A percentile compares a stretch with the other conserved stretches of the same genome.
Conservation (phyloP, 1,140 invertebrate genomes). For the Rhopalosiphum maidis region DNA sequence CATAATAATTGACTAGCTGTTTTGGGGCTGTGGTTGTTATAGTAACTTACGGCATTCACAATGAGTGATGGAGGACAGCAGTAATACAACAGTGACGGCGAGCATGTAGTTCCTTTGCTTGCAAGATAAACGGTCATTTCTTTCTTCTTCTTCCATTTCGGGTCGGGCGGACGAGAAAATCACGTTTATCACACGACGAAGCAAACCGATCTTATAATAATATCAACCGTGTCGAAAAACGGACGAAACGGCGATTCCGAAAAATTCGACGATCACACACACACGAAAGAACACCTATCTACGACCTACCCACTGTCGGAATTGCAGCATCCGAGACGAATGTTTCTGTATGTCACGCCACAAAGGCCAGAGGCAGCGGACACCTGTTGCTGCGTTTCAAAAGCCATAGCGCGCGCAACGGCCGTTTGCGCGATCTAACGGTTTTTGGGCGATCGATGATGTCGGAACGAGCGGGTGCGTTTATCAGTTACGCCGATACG, state of each 20-base stretch:
- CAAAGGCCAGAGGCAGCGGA: neutral
- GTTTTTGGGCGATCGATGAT: neutral
- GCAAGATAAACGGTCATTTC: neutral
- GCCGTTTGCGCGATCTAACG: conserved; percentile 34
- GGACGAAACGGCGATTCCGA: neutral
- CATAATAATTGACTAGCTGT: neutral
- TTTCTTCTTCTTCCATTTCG: conserved; percentile 49
- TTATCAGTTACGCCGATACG: neutral
- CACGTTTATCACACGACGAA: neutral
- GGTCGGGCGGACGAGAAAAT: neutral
- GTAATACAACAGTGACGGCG: neutral
- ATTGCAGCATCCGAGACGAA: neutral
- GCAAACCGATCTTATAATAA: neutral
- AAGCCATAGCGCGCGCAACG: conserved; percentile 27
- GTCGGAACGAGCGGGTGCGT: neutral
- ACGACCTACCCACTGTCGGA: neutral
- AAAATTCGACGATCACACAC: neutral
- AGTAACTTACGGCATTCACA: conserved; percentile 44
- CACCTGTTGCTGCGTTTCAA: conserved; percentile 36
- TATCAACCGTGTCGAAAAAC: neutral
- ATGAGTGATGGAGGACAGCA: neutral
- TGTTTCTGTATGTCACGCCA: no score
- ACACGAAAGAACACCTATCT: neutral
- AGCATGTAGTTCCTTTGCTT: neutral
- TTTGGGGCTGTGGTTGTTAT: neutral